Evolutionary conservation across 1,140 invertebrate species (phyloP), one percentile per base, ranked within the genome.

Genomic region (Philotrypesis tridentata): DNA sequence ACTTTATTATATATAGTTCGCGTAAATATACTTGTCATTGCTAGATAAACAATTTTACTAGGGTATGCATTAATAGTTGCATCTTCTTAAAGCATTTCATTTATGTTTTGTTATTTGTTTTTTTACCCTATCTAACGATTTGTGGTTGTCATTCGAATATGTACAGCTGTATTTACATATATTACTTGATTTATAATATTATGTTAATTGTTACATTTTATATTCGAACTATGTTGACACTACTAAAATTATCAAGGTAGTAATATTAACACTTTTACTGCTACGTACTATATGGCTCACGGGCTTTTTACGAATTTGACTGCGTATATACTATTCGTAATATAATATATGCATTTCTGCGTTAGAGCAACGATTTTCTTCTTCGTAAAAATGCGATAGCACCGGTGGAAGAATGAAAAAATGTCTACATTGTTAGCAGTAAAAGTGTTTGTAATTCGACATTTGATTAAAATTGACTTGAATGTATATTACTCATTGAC

Each of bases 161-260:
- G 40, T 80, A 80, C 68, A 72, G 17, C 27, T 63, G 1, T 82
- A 82, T 82, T 25, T 82, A 82, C 65, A 82, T 75, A 65, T 79
- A 83, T 84, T 83, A 75, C 82, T 86, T 71, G 21, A 31, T 23
- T 70, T 70, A 31, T 60, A 23, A 33, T 55, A 29, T 33, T 5
- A 55, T 33, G 21, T 82, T 70, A 80, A 37, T 33, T 33, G 48
- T 84, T 48, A 80, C 23, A 82, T 75, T 82, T 61, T 29, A 43
- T 60, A 37, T 79, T 67, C 61, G 29, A 27, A 48, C 67, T 29
- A 0, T 21, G 48, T 29, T 67, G 43, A 65, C 12, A 29, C 37
- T 37, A 70, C 33, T 27, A 65, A 4, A 1, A 65, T 25, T 27
- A n/a, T 21, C 17, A 55, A n/a, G 21, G 17, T n/a, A 70, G 65